Evolutionary conservation across 2,888 invertebrate species (phyloP).

Genomic region (Lasiommata megera): DNA sequence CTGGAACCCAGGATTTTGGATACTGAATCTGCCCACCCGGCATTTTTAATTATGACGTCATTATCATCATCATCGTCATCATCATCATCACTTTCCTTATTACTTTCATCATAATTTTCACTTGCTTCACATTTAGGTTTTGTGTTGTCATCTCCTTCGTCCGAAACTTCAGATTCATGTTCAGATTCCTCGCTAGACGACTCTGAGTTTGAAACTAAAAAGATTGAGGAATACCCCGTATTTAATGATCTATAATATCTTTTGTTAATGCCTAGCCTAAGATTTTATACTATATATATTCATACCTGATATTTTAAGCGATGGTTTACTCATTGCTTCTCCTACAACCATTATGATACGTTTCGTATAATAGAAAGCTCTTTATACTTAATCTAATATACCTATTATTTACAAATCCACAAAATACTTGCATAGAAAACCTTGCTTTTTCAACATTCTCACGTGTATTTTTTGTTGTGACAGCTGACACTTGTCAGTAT

Average conservation of each 20-base stretch:
- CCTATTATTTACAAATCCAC: no score
- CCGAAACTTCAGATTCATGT: conserved; percentile 45
- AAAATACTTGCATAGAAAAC: no score
- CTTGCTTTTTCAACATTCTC: not conserved
- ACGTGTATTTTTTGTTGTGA: conserved; percentile 11
- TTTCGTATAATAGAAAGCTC: no score
- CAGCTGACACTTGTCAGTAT: not conserved
- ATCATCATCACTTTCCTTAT: conserved; percentile 32
- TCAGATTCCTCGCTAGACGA: conserved; percentile 55
- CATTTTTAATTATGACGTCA: conserved; percentile 71
- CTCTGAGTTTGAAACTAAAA: conserved; percentile 54
- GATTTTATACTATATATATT: not conserved
- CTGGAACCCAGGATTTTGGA: conserved; percentile 88
- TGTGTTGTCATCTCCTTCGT: conserved; percentile 30
- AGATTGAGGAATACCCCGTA: no score
- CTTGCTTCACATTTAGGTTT: not conserved
- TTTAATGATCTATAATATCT: no score
- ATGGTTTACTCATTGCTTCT: conserved; percentile 53
- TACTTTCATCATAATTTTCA: conserved; percentile 36
- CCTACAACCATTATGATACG: conserved; percentile 54
- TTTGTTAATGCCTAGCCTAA: no score
- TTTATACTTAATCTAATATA: no score
- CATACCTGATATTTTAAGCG: conserved; percentile 45
- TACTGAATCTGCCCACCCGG: conserved; percentile 92
- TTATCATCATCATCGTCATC: conserved; percentile 39